Percentiles rank a stretch among this genome's conserved stretches.
phyloP scores from a whole-genome alignment of 2,113 vertebrate genomes.

The Aptenodytes forsteri region DNA sequence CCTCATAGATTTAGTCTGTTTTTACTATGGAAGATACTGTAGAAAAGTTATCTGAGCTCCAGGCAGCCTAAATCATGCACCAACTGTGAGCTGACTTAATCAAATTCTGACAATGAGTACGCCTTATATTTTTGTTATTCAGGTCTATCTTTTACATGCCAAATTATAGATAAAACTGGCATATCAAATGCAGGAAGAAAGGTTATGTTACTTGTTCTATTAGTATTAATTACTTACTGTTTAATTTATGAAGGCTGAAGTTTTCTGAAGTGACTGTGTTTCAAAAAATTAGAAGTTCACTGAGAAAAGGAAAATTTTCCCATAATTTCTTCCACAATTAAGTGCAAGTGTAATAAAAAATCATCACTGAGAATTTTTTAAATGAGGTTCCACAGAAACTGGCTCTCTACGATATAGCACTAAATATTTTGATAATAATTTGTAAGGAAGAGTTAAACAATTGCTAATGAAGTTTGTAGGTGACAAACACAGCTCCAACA shows the following conservation, averaged over 20 bases:
- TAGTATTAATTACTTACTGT: not conserved
- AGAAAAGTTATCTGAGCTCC: not conserved
- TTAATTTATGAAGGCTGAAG: not conserved
- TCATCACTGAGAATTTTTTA: not conserved
- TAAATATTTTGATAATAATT: not conserved
- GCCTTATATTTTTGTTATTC: not conserved
- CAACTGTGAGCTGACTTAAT: not conserved
- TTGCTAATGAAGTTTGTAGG: not conserved
- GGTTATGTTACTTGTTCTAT: not conserved
- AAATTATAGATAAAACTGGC: not conserved
- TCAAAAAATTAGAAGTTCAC: not conserved
- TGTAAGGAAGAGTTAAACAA: not conserved
- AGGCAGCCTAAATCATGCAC: not conserved
- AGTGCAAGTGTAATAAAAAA: not conserved
- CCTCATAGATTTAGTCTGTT: not conserved
- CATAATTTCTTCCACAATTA: not conserved
- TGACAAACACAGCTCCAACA: not conserved
- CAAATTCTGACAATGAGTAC: not conserved
- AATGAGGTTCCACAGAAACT: not conserved
- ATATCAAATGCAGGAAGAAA: not conserved
- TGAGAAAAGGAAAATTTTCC: not conserved
- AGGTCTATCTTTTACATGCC: not conserved
- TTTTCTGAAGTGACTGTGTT: not conserved
- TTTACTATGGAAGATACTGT: not conserved
- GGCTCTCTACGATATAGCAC: accelerated